A percentile compares a stretch with the other conserved stretches of the same genome.
These are phyloP conservation scores for Neoaliturus tenellus DNA, from an alignment of 2,888 invertebrate genomes.

Conservation along the genomic window DNA sequence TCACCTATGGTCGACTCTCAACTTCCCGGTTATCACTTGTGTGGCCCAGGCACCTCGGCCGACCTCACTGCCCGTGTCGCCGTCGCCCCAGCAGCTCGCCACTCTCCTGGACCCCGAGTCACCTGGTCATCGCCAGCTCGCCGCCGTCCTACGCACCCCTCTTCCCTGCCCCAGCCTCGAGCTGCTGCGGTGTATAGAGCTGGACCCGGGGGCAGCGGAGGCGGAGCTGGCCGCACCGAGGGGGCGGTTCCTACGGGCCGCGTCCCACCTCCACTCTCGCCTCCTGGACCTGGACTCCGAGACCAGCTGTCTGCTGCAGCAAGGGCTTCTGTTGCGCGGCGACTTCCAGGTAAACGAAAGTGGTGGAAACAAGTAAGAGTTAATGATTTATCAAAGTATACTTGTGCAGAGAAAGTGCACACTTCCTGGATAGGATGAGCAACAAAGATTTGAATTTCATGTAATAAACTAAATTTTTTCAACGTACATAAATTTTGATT, in stretches of 20 bases:
- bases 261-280: conserved; percentile 14
- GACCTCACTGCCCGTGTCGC: neutral
- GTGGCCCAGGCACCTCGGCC: neutral
- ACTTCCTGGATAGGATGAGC: no score
- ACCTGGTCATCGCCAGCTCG: neutral
- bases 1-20: no score
- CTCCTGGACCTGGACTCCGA: conserved; percentile 26
- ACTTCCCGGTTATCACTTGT: no score
- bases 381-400: no score
- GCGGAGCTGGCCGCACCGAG: conserved; percentile 23
- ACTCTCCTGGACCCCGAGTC: neutral
- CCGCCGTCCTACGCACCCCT: conserved; percentile 17
- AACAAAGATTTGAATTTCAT: no score
- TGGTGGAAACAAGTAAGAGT: no score
- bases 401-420: no score
- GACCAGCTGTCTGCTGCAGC: conserved; percentile 20
- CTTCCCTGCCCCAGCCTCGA: conserved; percentile 6
- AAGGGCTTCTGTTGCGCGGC: neutral
- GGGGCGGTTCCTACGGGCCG: conserved; percentile 21
- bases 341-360: conserved; percentile 45
- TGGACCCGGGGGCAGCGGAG: conserved; percentile 21
- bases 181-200: conserved; percentile 17
- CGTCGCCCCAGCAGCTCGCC: neutral
- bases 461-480: no score
- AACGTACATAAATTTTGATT: no score